Evolutionary conservation across 2,888 invertebrate species (phyloP).

Genomic region (Acronicta alni): DNA sequence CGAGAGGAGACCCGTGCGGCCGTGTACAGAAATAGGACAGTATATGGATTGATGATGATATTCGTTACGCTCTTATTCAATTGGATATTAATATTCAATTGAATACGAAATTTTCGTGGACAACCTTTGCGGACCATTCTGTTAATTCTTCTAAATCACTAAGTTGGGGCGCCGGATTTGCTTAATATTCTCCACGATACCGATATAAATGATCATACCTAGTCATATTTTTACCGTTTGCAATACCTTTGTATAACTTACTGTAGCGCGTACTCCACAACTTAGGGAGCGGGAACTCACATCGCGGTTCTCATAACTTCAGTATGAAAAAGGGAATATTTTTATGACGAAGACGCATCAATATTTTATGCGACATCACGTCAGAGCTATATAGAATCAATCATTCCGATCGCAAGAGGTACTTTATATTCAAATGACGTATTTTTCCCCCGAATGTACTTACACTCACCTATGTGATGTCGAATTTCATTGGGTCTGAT

Average conservation of each 20-base stretch:
- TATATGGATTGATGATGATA: no score
- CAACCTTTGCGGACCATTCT: no score
- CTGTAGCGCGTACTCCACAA: neutral
- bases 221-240: no score
- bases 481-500: slow-evolving; percentile 46
- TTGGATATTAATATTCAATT: no score
- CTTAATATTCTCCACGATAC: no score
- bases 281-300: neutral
- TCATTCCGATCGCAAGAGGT: slow-evolving; percentile 65
- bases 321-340: slow-evolving; percentile 55
- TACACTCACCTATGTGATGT: slow-evolving; percentile 49
- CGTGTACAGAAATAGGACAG: no score
- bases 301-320: neutral
- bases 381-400: slow-evolving; percentile 67
- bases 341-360: slow-evolving; percentile 70
- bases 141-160: no score
- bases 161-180: no score
- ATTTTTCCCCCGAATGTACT: slow-evolving; percentile 53
- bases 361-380: slow-evolving; percentile 68
- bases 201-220: no score
- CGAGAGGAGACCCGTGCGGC: no score
- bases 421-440: slow-evolving; percentile 76
- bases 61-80: no score
- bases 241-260: neutral
- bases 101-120: no score